Conservation (phyloP, 2,888 invertebrate genomes). For the Smittia aterrima region DNA sequence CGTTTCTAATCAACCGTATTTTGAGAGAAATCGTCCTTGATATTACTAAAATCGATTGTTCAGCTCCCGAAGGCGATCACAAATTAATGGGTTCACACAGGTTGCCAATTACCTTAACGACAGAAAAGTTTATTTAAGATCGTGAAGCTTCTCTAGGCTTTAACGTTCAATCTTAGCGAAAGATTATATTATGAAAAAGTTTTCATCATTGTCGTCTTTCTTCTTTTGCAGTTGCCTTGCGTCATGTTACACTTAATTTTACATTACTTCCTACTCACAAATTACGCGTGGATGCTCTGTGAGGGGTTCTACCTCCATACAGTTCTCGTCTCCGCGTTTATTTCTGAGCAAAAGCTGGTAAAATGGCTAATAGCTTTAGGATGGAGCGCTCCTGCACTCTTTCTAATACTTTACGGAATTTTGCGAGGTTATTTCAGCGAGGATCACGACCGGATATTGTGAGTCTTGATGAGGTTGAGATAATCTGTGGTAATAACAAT, state of each 20-base stretch:
- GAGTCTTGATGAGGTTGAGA: slow-evolving; percentile 51
- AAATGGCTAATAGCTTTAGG: slow-evolving; percentile 80
- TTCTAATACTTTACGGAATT: slow-evolving; percentile 64
- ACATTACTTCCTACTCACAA: slow-evolving; percentile 86
- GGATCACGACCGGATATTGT: slow-evolving; percentile 59
- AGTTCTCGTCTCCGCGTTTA: slow-evolving; percentile 86
- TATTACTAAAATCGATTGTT: too few species aligned
- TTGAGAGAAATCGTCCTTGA: too few species aligned
- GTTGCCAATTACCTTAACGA: background rate
- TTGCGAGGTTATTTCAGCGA: slow-evolving; percentile 61
- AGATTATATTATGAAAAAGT: too few species aligned
- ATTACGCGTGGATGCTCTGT: slow-evolving; percentile 96
- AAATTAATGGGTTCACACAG: background rate
- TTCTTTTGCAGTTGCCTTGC: slow-evolving; percentile 66
- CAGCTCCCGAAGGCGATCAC: too few species aligned
- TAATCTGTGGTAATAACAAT: background rate
- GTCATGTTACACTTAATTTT: slow-evolving; percentile 75
- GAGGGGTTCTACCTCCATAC: slow-evolving; percentile 94
- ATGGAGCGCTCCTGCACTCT: slow-evolving; percentile 75
- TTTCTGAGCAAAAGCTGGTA: slow-evolving; percentile 80
- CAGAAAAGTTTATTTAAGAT: too few species aligned
- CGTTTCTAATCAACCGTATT: too few species aligned
- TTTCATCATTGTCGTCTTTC: too few species aligned
- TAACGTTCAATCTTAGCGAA: too few species aligned
- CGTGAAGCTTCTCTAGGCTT: too few species aligned